Percentiles rank a stretch among this genome's conserved stretches.
Conservation (phyloP, 2,113 vertebrate species). For the Malurus cyaneus region DNA sequence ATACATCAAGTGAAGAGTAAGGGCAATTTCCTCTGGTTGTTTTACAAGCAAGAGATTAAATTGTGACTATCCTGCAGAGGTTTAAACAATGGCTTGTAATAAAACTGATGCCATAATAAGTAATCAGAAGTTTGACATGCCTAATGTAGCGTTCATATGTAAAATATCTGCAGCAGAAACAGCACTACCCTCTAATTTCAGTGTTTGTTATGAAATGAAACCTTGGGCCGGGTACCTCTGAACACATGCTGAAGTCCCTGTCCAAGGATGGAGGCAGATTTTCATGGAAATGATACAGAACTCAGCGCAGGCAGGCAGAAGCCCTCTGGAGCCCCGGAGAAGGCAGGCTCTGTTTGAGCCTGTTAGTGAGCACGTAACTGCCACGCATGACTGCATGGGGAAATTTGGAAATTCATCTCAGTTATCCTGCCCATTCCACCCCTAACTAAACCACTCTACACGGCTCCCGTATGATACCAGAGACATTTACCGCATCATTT, state of each 20-base stretch:
- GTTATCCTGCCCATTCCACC: background rate
- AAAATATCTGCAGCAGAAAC: conserved; percentile 7
- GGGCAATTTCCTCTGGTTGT: conserved; percentile 14
- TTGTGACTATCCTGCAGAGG: background rate
- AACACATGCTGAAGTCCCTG: background rate
- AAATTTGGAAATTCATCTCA: background rate
- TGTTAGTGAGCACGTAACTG: background rate
- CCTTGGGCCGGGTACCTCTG: background rate
- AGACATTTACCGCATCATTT: background rate
- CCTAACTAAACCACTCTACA: background rate
- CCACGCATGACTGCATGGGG: background rate
- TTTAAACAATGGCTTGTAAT: conserved; percentile 28
- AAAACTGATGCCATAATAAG: background rate
- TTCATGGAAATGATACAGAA: background rate
- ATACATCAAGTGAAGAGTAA: background rate
- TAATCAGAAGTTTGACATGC: conserved; percentile 12
- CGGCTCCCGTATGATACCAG: background rate
- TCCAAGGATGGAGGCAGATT: background rate
- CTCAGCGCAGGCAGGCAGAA: background rate
- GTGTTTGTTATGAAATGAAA: background rate
- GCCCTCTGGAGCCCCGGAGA: background rate
- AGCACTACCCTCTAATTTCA: background rate
- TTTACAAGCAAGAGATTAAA: conserved; percentile 44
- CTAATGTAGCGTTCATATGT: conserved; percentile 36
- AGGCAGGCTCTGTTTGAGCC: background rate